Evolutionary conservation across 2,888 invertebrate genomes (phyloP).

Genomic region (Vanessa cardui): DNA sequence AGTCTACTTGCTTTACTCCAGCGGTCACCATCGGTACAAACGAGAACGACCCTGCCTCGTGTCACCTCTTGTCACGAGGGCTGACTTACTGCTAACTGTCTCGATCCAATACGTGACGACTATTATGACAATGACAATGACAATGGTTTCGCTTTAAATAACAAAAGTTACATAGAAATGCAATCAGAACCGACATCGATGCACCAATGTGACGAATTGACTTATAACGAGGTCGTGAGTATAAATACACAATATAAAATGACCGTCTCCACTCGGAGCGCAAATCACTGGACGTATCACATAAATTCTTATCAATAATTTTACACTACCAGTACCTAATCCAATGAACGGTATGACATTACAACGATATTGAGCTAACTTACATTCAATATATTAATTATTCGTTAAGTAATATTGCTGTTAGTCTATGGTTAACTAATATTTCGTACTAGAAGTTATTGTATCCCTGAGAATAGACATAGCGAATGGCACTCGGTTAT

Average conservation of each 20-base stretch:
- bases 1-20: conserved; percentile 72
- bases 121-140: conserved; percentile 7
- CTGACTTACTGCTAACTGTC: conserved; percentile 2
- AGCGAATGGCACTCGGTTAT: conserved; percentile 77
- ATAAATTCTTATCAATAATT: conserved; percentile 72
- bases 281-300: conserved; percentile 80
- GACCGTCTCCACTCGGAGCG: conserved; percentile 41
- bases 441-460: conserved; percentile 64
- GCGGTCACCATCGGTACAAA: conserved; percentile 54
- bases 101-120: conserved; percentile 11
- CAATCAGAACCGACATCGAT: conserved; percentile 27
- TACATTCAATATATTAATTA: conserved; percentile 78
- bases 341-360: conserved; percentile 79
- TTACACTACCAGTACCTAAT: conserved; percentile 77
- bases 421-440: conserved; percentile 75
- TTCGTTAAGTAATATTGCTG: conserved; percentile 81
- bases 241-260: conserved; percentile 39
- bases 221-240: conserved; percentile 41
- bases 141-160: conserved; percentile 17
- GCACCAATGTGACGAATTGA: conserved; percentile 25
- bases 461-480: conserved; percentile 71
- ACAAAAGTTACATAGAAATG: conserved; percentile 25
- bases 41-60: conserved; percentile 43
- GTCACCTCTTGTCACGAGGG: conserved; percentile 18
- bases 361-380: conserved; percentile 81